Conservation (phyloP, 2,888 invertebrate genomes). For the Salpingus planirostris region DNA sequence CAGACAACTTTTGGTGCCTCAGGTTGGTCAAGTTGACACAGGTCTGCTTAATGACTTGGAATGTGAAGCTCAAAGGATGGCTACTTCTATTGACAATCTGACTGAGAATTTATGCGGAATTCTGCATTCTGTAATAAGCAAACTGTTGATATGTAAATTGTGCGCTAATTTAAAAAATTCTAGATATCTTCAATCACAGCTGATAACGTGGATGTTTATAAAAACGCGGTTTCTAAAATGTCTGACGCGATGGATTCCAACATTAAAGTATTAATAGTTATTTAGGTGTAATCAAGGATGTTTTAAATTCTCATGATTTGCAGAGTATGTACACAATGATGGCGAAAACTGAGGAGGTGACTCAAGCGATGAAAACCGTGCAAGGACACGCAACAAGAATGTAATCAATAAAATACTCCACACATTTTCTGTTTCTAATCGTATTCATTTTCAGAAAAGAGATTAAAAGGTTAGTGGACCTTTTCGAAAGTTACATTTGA, state of each 20-base stretch:
- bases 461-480: slow-evolving; percentile 58
- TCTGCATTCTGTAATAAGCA: slow-evolving; percentile 56
- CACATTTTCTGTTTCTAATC: too few species aligned
- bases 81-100: slow-evolving; percentile 82
- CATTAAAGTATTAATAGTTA: slow-evolving; percentile 52
- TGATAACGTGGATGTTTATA: slow-evolving; percentile 87
- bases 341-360: slow-evolving; percentile 93
- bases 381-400: slow-evolving; percentile 79
- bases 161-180: slow-evolving; percentile 13
- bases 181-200: slow-evolving; percentile 86
- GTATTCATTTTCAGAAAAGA: slow-evolving; percentile 43
- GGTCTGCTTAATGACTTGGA: slow-evolving; percentile 82
- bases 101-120: slow-evolving; percentile 84
- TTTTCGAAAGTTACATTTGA: slow-evolving; percentile 56
- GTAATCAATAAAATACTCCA: slow-evolving; percentile 43
- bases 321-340: slow-evolving; percentile 92
- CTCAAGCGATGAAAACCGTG: slow-evolving; percentile 81
- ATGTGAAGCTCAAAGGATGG: slow-evolving; percentile 81
- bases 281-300: background rate
- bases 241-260: slow-evolving; percentile 92
- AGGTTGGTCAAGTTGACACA: slow-evolving; percentile 69
- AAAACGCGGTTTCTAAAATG: slow-evolving; percentile 86
- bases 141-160: slow-evolving; percentile 1
- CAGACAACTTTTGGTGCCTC: slow-evolving; percentile 62
- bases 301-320: slow-evolving; percentile 15